Conservation (phyloP, 2,113 vertebrate genomes). For the Scartelaos histophorus region DNA sequence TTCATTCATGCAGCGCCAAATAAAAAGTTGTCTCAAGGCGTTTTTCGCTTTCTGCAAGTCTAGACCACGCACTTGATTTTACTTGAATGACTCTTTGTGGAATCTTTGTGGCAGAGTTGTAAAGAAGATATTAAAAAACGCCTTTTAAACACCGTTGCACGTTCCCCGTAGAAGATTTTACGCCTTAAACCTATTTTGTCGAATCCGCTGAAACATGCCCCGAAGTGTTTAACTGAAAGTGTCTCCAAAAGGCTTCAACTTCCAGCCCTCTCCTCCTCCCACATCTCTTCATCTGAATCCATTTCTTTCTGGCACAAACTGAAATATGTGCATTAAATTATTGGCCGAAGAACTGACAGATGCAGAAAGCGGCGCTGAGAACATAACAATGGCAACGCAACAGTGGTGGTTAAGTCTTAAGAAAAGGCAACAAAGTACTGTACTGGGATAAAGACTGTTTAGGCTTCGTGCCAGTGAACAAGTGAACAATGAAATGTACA, state of each 20-base stretch:
- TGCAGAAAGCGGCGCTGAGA: conserved; percentile 29
- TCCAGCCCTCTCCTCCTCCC: background rate
- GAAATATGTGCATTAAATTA: conserved; percentile 11
- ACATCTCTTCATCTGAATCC: conserved; percentile 8
- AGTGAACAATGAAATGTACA: background rate
- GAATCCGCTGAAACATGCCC: background rate
- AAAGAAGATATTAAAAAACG: background rate
- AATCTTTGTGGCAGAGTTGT: background rate
- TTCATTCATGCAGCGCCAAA: background rate
- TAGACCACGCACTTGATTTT: background rate
- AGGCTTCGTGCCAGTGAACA: background rate
- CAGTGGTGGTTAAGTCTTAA: conserved; percentile 9
- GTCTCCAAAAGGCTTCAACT: conserved; percentile 1
- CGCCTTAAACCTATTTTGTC: background rate
- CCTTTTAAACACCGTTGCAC: background rate
- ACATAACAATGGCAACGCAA: conserved; percentile 39
- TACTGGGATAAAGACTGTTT: background rate
- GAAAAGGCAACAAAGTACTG: conserved; percentile 40
- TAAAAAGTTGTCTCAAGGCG: background rate
- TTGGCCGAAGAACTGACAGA: conserved; percentile 9
- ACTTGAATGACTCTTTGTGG: background rate
- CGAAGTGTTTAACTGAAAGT: conserved; percentile 1
- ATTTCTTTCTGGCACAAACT: conserved; percentile 5
- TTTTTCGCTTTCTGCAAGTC: background rate
- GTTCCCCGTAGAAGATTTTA: background rate